A percentile compares a stretch with the other conserved stretches of the same genome.
Conservation (phyloP, 2,888 invertebrate species). For the Xanthorhoe spadicearia region DNA sequence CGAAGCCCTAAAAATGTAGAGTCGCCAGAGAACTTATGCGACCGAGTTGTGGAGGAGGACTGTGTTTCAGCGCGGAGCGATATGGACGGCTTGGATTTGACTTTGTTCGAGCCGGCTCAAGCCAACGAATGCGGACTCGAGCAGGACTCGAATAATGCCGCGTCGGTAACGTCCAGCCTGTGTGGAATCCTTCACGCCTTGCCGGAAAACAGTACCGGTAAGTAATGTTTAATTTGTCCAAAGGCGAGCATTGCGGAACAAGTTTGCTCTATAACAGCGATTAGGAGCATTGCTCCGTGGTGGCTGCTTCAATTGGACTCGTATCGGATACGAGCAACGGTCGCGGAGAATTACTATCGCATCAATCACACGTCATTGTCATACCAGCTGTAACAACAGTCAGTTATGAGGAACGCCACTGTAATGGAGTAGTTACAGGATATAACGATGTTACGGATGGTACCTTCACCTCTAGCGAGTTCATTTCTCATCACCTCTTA, state of each 20-base stretch:
- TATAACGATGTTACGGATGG: slow-evolving; percentile 5
- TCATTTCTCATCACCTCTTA: not conserved
- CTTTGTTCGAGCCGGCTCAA: slow-evolving; percentile 87
- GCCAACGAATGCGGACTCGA: slow-evolving; percentile 57
- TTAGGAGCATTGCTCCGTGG: slow-evolving; percentile 62
- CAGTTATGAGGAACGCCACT: slow-evolving; percentile 49
- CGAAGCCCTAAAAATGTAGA: slow-evolving; percentile 81
- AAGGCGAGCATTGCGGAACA: slow-evolving; percentile 58
- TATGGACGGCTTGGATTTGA: slow-evolving; percentile 88
- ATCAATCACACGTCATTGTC: slow-evolving; percentile 80
- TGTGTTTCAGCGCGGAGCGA: slow-evolving; percentile 81
- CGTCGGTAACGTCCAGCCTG: slow-evolving; percentile 60
- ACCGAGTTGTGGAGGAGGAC: slow-evolving; percentile 71
- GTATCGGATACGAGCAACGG: slow-evolving; percentile 83
- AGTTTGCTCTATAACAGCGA: slow-evolving; percentile 67
- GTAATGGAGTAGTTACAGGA: slow-evolving; percentile 45
- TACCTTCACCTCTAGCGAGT: not conserved
- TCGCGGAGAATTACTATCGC: slow-evolving; percentile 75
- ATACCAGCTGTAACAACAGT: slow-evolving; percentile 64
- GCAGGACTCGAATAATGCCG: slow-evolving; percentile 51
- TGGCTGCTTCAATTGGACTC: slow-evolving; percentile 59
- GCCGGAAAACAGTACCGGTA: slow-evolving; percentile 69
- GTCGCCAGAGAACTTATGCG: slow-evolving; percentile 78
- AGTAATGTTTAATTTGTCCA: slow-evolving; percentile 63
- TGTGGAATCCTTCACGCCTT: slow-evolving; percentile 75